Percentiles rank a stretch among this genome's conserved stretches.
Evolutionary conservation across 2,797 vertebrate species (phyloP).

Genomic region (Rousettus madagascariensis): DNA sequence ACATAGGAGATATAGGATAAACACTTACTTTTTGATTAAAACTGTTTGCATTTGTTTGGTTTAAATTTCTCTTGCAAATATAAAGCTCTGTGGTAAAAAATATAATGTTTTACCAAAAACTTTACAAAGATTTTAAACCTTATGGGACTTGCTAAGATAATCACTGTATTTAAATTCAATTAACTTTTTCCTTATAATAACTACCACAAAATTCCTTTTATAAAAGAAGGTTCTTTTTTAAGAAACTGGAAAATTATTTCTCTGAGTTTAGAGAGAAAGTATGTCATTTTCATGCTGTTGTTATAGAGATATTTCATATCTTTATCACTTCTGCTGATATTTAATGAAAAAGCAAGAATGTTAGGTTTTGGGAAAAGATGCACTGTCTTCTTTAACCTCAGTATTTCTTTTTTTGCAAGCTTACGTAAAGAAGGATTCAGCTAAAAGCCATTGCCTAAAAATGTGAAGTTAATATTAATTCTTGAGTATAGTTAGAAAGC

Average conservation of each 20-base stretch:
- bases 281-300: not conserved
- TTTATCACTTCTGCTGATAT: not conserved
- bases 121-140: conserved; percentile 29
- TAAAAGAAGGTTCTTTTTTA: not conserved
- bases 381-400: not conserved
- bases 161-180: conserved; percentile 3
- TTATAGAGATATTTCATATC: not conserved
- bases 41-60: not conserved
- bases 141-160: not conserved
- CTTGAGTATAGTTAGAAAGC: not conserved
- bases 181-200: not conserved
- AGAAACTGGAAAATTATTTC: not conserved
- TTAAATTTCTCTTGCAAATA: conserved; percentile 38
- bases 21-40: not conserved
- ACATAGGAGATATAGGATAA: not conserved
- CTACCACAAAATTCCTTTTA: not conserved
- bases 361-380: not conserved
- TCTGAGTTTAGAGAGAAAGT: conserved; percentile 1
- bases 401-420: not conserved
- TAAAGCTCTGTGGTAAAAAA: conserved; percentile 20
- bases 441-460: not conserved
- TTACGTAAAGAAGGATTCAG: not conserved
- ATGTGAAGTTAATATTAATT: not conserved
- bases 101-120: accelerated
- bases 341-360: conserved; percentile 1